Evolutionary conservation across 1,140 invertebrate species (phyloP).

Genomic region (Drosophila suzukii): DNA sequence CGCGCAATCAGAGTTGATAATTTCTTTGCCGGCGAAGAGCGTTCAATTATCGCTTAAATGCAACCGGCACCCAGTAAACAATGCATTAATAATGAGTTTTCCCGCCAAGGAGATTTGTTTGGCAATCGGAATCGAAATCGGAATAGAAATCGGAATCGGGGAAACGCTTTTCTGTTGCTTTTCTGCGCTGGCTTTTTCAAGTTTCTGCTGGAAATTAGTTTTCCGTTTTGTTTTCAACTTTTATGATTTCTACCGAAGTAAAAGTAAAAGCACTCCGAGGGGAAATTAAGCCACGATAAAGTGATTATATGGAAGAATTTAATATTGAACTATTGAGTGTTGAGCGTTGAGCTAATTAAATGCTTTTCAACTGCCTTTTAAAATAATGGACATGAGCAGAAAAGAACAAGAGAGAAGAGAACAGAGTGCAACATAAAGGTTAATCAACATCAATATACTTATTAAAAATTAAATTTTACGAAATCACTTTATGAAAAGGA

Average conservation of each 20-base stretch:
- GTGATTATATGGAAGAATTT: conserved; percentile 15
- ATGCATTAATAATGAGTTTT: conserved; percentile 33
- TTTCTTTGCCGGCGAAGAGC: conserved; percentile 30
- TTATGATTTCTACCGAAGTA: conserved; percentile 2
- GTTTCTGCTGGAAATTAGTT: conserved; percentile 27
- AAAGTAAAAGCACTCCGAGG: conserved; percentile 1
- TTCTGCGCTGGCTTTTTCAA: conserved; percentile 4
- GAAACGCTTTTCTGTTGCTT: conserved; percentile 6
- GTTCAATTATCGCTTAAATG: conserved; percentile 48
- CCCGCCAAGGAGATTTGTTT: conserved; percentile 4
- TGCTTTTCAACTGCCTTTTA: not conserved
- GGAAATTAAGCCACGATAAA: conserved; percentile 20
- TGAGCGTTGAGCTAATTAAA: not conserved
- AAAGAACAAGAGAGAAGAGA: too few species aligned
- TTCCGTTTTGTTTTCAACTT: conserved; percentile 11
- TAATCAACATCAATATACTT: not conserved
- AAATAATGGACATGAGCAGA: not conserved
- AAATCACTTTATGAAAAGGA: not conserved
- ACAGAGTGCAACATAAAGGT: not conserved
- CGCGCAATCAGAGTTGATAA: conserved; percentile 42
- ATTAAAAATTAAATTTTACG: not conserved
- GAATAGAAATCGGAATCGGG: not conserved
- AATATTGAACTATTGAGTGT: not conserved
- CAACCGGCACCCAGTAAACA: conserved; percentile 27
- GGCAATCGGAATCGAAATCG: not conserved